phyloP scores from a whole-genome alignment of 1,140 invertebrate genomes.

The Paraescarpia echinospica region DNA sequence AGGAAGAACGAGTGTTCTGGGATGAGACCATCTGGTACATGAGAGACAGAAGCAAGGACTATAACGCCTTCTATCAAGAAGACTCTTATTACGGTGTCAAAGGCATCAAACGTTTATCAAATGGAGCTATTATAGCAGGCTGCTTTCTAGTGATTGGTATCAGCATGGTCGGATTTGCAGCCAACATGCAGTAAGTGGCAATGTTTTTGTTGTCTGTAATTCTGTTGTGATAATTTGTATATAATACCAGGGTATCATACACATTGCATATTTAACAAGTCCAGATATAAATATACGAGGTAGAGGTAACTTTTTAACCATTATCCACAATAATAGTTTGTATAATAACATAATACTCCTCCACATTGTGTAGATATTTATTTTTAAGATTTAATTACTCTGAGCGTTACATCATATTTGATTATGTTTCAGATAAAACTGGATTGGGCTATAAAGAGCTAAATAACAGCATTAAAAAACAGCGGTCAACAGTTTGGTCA shows the following conservation, averaged over 20 bases:
- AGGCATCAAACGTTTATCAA: slow-evolving; percentile 24
- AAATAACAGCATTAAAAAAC: too few relatives aligned
- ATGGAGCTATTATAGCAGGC: slow-evolving; percentile 20
- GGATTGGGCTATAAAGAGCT: too few relatives aligned
- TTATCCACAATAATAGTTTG: too few relatives aligned
- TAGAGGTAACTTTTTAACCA: not conserved
- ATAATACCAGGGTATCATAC: not conserved
- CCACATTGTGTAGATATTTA: too few relatives aligned
- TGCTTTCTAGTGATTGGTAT: slow-evolving; percentile 16
- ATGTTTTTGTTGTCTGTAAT: not conserved
- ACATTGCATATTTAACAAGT: not conserved
- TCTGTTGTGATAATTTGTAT: not conserved
- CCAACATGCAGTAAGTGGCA: not conserved
- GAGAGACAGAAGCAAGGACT: slow-evolving; percentile 27
- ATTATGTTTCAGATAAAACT: too few relatives aligned
- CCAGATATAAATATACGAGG: not conserved
- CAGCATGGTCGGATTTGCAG: not conserved
- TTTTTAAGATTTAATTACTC: too few relatives aligned
- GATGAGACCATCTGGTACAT: slow-evolving; percentile 31
- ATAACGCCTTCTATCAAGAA: slow-evolving; percentile 19
- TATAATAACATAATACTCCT: too few relatives aligned
- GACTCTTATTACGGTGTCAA: slow-evolving; percentile 27
- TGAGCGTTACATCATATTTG: too few relatives aligned
- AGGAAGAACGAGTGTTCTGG: slow-evolving; percentile 26
- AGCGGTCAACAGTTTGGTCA: too few relatives aligned